phyloP scores from a whole-genome alignment of 2,797 vertebrate genomes.

The Anguilla pacifica region DNA sequence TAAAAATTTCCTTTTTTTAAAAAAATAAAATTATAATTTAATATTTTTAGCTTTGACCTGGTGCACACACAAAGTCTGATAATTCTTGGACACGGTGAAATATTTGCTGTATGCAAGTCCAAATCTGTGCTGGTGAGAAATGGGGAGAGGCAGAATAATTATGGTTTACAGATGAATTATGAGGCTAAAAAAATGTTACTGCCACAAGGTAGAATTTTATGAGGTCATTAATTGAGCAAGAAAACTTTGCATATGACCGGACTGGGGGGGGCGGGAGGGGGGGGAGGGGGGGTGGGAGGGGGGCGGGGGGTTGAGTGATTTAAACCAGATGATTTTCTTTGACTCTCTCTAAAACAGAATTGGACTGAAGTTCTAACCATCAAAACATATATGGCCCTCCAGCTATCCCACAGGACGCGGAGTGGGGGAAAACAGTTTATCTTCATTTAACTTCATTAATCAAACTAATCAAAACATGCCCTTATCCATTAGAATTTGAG shows the following conservation, averaged over 20 bases:
- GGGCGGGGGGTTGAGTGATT: slow-evolving; percentile 17
- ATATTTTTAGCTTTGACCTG: background rate
- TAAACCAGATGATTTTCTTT: slow-evolving; percentile 46
- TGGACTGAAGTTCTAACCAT: slow-evolving; percentile 1
- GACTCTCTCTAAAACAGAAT: slow-evolving; percentile 32
- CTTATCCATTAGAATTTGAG: background rate
- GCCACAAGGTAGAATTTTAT: slow-evolving; percentile 38
- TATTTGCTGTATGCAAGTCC: background rate
- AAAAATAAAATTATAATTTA: background rate
- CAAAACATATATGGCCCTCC: background rate
- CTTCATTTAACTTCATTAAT: background rate
- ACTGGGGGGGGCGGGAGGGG: background rate
- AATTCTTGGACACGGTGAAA: slow-evolving; percentile 15
- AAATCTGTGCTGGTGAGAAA: slow-evolving; percentile 15
- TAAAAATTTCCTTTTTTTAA: background rate
- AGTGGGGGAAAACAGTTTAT: background rate
- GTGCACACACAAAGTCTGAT: background rate
- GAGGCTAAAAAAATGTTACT: slow-evolving; percentile 37
- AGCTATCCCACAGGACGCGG: background rate
- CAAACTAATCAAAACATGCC: background rate
- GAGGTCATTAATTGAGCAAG: slow-evolving; percentile 41
- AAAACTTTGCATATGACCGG: slow-evolving; percentile 42
- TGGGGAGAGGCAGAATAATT: slow-evolving; percentile 30
- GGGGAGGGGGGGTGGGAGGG: too few relatives aligned
- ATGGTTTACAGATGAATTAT: slow-evolving; percentile 40